Evolutionary conservation across 2,113 vertebrate genomes (phyloP).

Genomic region (Bettongia penicillata): DNA sequence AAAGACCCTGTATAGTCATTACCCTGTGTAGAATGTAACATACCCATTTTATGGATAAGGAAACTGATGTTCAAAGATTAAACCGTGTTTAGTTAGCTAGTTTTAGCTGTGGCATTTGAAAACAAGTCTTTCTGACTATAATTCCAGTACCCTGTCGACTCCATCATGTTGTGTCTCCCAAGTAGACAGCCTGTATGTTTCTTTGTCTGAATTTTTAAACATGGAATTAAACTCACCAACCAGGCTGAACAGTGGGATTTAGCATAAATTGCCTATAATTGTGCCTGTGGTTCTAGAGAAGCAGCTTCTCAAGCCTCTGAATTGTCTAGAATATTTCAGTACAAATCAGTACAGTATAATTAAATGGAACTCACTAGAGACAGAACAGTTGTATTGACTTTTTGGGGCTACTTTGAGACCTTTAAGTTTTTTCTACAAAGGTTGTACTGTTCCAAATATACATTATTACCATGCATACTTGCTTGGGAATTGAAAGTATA

Average conservation of each 20-base stretch:
- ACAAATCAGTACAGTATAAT: not conserved
- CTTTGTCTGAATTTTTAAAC: constrained; percentile 27
- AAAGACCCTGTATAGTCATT: not conserved
- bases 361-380: not conserved
- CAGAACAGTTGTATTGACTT: not conserved
- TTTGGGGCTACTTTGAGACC: not conserved
- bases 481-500: not conserved
- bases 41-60: not conserved
- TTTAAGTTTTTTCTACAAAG: not conserved
- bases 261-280: constrained; percentile 6
- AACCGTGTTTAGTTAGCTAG: not conserved
- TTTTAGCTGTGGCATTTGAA: not conserved
- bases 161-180: not conserved
- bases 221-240: constrained; percentile 22
- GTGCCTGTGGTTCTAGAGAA: not conserved
- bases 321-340: constrained; percentile 47
- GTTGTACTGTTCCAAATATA: not conserved
- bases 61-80: not conserved
- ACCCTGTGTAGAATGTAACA: not conserved
- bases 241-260: constrained; percentile 26
- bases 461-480: not conserved
- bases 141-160: not conserved
- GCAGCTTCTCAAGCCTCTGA: constrained; percentile 1
- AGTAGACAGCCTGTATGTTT: constrained; percentile 29
- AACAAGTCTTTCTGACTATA: not conserved